A percentile compares a stretch with the other conserved stretches of the same genome.
Conservation (phyloP, 1,140 invertebrate species). For the Proales similis region DNA sequence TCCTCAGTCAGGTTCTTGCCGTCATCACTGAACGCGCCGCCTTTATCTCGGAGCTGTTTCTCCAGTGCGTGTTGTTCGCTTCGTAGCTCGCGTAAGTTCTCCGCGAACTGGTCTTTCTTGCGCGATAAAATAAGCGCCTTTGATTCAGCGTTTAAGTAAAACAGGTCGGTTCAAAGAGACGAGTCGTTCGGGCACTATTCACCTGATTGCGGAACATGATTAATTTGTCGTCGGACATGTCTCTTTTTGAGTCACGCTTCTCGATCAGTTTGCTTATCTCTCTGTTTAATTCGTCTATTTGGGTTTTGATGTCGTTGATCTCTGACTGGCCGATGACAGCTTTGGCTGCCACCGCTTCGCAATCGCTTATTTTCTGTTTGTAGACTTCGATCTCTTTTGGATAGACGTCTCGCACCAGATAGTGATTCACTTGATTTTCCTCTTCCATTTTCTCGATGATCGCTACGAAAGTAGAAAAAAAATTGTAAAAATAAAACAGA, state of each 20-base stretch:
- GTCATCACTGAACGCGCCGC: constrained; percentile 54
- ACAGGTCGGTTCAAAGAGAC: not conserved
- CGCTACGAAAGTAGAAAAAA: not conserved
- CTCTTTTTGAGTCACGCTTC: constrained; percentile 53
- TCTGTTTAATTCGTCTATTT: constrained; percentile 60
- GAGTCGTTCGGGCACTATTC: constrained; percentile 42
- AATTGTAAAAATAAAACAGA: not conserved
- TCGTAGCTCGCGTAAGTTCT: constrained; percentile 62
- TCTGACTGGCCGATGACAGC: constrained; percentile 62
- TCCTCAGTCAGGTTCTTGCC: constrained; percentile 66
- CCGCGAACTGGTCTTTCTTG: constrained; percentile 67
- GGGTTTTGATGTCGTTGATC: constrained; percentile 52
- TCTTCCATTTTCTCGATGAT: constrained; percentile 64
- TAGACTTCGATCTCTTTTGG: constrained; percentile 63
- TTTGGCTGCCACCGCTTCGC: constrained; percentile 62
- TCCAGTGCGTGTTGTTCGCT: constrained; percentile 59
- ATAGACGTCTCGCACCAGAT: constrained; percentile 69
- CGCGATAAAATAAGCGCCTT: constrained; percentile 68
- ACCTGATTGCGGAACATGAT: constrained; percentile 74
- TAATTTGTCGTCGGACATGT: constrained; percentile 64
- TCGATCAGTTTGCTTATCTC: constrained; percentile 60
- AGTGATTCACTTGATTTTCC: constrained; percentile 66
- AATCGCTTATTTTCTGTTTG: constrained; percentile 62
- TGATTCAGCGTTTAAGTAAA: constrained; percentile 42
- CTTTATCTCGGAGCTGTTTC: constrained; percentile 57